A percentile compares a stretch with the other conserved stretches of the same genome.
Evolutionary conservation across 2,888 invertebrate species (phyloP).

Genomic region (Drosophila maculinotata): DNA sequence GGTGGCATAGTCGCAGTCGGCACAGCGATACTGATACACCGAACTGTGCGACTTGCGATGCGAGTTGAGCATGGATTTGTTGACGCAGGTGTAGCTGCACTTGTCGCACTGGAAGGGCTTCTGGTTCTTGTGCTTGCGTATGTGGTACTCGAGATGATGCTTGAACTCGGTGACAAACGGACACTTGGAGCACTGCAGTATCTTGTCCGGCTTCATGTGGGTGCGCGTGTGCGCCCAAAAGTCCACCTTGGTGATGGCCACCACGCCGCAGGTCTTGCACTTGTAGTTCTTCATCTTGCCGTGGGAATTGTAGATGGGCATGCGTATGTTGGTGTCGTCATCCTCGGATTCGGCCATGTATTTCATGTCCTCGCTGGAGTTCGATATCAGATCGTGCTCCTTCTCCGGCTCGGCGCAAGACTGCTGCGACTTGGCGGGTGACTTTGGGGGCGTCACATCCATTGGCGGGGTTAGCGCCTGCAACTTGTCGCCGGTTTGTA

Average conservation of each 20-base stretch:
- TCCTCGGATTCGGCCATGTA: conserved; percentile 83
- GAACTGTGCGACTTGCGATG: conserved; percentile 98
- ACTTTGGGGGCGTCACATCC: conserved; percentile 85
- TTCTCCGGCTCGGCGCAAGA: conserved; percentile 69
- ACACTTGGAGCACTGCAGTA: conserved; percentile 95
- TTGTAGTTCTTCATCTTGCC: conserved; percentile 95
- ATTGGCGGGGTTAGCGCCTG: conserved; percentile 84
- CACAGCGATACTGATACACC: conserved; percentile 96
- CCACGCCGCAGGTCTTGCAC: conserved; percentile 96
- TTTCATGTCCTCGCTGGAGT: conserved; percentile 84
- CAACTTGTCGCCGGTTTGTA: conserved; percentile 66
- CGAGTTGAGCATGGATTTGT: conserved; percentile 99
- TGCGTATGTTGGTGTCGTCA: conserved; percentile 85
- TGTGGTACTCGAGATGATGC: conserved; percentile 98
- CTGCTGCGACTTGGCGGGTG: conserved; percentile 77
- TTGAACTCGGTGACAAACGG: conserved; percentile 99
- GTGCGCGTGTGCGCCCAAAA: conserved; percentile 96
- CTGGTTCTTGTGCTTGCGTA: conserved; percentile 96
- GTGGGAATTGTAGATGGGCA: conserved; percentile 86
- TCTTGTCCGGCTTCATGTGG: conserved; percentile 97
- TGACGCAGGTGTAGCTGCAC: conserved; percentile 96
- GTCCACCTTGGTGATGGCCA: conserved; percentile 94
- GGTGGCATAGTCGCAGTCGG: conserved; percentile 97
- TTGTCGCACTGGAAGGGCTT: conserved; percentile 98
- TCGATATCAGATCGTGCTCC: conserved; percentile 83